Conservation (phyloP, 2,888 invertebrate species). For the Saturnia japonica region DNA sequence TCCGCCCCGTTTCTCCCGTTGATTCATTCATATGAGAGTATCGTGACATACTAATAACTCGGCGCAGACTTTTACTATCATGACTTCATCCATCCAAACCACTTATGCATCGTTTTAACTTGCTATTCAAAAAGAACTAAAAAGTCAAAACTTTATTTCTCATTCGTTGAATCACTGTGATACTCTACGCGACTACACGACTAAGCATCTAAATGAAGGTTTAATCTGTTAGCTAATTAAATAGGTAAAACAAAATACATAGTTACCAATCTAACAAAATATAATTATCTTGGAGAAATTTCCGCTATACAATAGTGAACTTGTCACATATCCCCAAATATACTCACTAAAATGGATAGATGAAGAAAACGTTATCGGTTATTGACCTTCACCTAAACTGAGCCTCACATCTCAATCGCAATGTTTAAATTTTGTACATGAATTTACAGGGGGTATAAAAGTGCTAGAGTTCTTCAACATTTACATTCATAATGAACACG, state of each 20-base stretch:
- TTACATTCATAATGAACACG: constrained; percentile 30
- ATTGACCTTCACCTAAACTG: constrained; percentile 79
- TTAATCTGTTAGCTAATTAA: no score
- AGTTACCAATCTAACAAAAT: no score
- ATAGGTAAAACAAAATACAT: no score
- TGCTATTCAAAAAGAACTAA: not conserved
- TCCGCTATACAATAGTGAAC: not conserved
- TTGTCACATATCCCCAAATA: not conserved
- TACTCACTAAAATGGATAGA: constrained; percentile 28
- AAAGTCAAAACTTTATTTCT: not conserved
- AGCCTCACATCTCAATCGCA: constrained; percentile 73
- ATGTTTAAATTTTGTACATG: constrained; percentile 51
- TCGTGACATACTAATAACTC: constrained; percentile 15
- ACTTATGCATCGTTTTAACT: not conserved
- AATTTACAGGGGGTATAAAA: constrained; percentile 56
- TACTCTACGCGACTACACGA: no score
- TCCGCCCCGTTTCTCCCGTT: not conserved
- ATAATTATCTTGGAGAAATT: not conserved
- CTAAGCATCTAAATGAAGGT: no score
- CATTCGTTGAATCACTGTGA: not conserved
- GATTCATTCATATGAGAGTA: not conserved
- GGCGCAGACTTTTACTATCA: not conserved
- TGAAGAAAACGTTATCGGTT: constrained; percentile 77
- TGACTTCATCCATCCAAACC: constrained; percentile 1
- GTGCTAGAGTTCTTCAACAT: constrained; percentile 37